Base-by-base conservation (phyloP, 2,113 vertebrate species). In the Cacatua alba region DNA sequence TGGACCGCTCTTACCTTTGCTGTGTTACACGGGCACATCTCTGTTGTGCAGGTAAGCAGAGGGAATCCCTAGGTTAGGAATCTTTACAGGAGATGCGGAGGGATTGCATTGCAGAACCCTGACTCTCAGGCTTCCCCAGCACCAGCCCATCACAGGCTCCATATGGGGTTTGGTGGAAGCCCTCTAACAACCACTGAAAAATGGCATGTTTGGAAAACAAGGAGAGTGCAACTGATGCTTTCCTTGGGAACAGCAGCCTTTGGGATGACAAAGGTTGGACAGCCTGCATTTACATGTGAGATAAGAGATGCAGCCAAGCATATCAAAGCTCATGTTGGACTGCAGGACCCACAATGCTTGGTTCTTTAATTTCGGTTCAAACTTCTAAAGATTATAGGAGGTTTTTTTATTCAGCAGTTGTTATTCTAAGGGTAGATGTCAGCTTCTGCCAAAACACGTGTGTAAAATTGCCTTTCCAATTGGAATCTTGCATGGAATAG, bases 1-100 rank as follows among this genome's bases (percentile, higher is more conserved):
- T 99, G 99, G 99, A 99, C 99, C 0, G 98, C 99, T 0, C 98
- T 99, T 55, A 99, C 99, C 2, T 99, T 99, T 0, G 99, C 99
- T 0, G 99, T 99, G 70, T 67, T 99, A 14, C 99, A 99, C 0
- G 99, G 99, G 59, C 99, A 99, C 97, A 99, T 99, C 95, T 99
- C 99, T 0, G 99, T 99, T 1, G 99, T 99, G 5, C 99, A 99
- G 99, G 99, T 99, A 49, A 95, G 98, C n/a, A 9, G 67, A 62
- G 52, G 13, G 29, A 33, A 75, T 11, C 6, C 62, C 10, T 25
- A 1, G 0, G 13, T 7, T 0, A 0, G 63, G 48, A 64, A 49
- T 13, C 48, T 68, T 55, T 17, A 41, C 62, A 19, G 69, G 12
- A 21, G 82, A 9, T 31, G 7, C 12, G 1, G 25, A 49, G 71